phyloP scores from a whole-genome alignment of 1,140 invertebrate species.

The Temnothorax curvispinosus region DNA sequence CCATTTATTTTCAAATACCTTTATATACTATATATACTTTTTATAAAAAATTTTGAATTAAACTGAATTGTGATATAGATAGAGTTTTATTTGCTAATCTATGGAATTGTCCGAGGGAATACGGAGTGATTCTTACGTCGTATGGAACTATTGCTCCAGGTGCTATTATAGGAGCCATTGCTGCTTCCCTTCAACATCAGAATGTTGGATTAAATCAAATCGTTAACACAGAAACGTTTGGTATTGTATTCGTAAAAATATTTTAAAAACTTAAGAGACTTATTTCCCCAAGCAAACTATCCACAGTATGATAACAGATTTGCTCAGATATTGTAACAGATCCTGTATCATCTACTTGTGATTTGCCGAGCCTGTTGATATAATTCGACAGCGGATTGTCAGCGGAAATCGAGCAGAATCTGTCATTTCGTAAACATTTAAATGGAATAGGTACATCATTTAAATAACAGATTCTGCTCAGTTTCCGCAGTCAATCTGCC shows the following conservation, averaged over 20 bases:
- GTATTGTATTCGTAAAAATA: slow-evolving; percentile 35
- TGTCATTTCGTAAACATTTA: too few relatives aligned
- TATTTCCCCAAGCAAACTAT: background rate
- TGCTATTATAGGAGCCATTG: slow-evolving; percentile 86
- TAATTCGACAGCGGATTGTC: too few relatives aligned
- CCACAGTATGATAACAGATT: too few relatives aligned
- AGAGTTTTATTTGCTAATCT: slow-evolving; percentile 72
- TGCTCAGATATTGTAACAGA: too few relatives aligned
- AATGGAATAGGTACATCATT: too few relatives aligned
- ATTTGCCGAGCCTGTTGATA: too few relatives aligned
- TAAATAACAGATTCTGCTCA: too few relatives aligned
- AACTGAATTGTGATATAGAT: slow-evolving; percentile 34
- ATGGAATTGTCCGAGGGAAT: slow-evolving; percentile 86
- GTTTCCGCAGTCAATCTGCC: too few relatives aligned
- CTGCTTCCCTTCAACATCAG: slow-evolving; percentile 87
- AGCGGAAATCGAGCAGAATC: too few relatives aligned
- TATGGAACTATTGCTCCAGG: slow-evolving; percentile 87
- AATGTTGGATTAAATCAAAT: slow-evolving; percentile 81
- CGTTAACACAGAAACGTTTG: background rate
- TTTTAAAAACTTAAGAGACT: background rate
- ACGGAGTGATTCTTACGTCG: slow-evolving; percentile 87
- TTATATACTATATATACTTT: background rate
- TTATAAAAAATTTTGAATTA: background rate
- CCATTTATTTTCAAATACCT: background rate
- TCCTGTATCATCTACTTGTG: too few relatives aligned